Evolutionary conservation across 2,888 invertebrate species (phyloP), one percentile per base, ranked within the genome.

Genomic region (Noctua janthe): DNA sequence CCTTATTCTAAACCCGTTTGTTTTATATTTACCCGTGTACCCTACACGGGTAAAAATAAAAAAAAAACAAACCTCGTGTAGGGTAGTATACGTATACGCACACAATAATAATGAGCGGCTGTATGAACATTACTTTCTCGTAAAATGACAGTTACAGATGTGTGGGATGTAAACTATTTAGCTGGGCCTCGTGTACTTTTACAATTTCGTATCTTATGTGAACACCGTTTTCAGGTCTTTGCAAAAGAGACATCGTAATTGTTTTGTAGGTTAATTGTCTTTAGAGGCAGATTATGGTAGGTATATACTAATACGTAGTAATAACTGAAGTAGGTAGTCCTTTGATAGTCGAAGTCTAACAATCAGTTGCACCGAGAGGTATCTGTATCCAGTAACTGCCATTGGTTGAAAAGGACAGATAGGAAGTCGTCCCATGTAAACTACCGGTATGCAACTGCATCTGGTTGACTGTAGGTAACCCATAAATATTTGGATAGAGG

Each of bases 401-500:
- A n/a, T n/a, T n/a, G 59, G 11, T 59, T 59, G 59, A n/a, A 13
- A 59, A 3, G n/a, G 59, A 59, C n/a, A 56, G 23, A n/a, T 10
- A n/a, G n/a, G n/a, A n/a, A 59, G 59, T n/a, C n/a, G 13, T 59
- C 59, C n/a, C n/a, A 59, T 59, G n/a, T 59, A n/a, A 59, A 64
- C 17, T 17, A 29, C 17, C 35, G 17, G 15, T 17, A 64, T 35
- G 15, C 7, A 35, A 7, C 17, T 64, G 17, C 35, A 64, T 35
- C 29, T 35, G 64, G 17, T 64, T 8, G 64, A 35, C 29, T 17
- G 11, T 43, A 43, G 43, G 13, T 62, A 35, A 29, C 62, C 62
- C 6, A 15, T 62, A 15, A 6, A 15, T 17, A 64, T 17, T 64
- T 64, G 17, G 7, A 6, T 15, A n/a, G n/a, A 11, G 20, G 39